Evolutionary conservation across 2,888 invertebrate species (phyloP), one percentile per base, ranked within the genome.

Genomic region (Labia minor): DNA sequence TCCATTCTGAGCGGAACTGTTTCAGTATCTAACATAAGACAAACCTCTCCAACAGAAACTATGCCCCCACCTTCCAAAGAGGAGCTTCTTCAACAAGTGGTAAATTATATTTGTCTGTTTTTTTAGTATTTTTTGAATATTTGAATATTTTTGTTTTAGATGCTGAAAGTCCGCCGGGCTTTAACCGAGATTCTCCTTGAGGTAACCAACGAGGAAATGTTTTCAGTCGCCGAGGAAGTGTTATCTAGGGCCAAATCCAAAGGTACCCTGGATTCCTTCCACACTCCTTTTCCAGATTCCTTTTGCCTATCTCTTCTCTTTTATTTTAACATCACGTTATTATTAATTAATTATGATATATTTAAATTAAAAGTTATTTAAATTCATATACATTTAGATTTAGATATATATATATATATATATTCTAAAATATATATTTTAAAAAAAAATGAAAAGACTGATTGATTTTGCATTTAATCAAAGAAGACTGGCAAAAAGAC

Each of bases 171-270:
- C 65, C 86, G 95, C 69, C 85, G 88, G 70, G 88, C 90, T 72
- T 83, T 97, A 79, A 97, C 97, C 26, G 95, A 95, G 81, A 89
- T 97, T 74, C 85, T 98, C 69, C 83, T 97, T 73, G 93, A 94
- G 78, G 95, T 95, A 74, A 97, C 97, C 20, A 91, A 90, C 78
- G 87, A 88, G 78, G 92, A 95, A 83, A 91, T 97, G 76, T 82
- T 85, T 75, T 82, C 82, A 75, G 86, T 95, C 75, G 91, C 92
- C 79, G 85, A 86, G 78, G 94, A 95, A 81, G 90, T 92, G 77
- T 83, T 88, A 80, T 87, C 85, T 82, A 88, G 86, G 81, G 85
- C 86, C 76, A 83, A 85, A 80, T 77, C 80, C 76, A 90, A 91
- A 91, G 91, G 91, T 91, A 90, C 85, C 82, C 49, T 14, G 49